Conservation (phyloP, 2,888 invertebrate genomes). For the Ariolimax columbianus region DNA sequence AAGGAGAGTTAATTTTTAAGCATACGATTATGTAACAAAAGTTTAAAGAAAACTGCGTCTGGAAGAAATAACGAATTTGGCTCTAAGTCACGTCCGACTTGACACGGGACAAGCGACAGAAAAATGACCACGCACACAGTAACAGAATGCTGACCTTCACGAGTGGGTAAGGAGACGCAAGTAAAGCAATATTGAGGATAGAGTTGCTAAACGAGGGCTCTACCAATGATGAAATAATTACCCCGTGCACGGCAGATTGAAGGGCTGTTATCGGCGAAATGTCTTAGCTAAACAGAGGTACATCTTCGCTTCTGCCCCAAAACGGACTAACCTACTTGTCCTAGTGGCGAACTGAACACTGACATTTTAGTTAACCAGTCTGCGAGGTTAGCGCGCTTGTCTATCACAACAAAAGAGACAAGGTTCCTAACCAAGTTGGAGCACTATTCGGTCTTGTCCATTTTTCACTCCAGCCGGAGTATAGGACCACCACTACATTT, state of each 20-base stretch:
- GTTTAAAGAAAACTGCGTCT: too few species aligned
- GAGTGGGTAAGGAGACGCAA: neutral
- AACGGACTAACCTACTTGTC: neutral
- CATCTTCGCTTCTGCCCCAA: neutral
- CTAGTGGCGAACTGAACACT: neutral
- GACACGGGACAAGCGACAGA: neutral
- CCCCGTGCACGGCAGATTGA: neutral
- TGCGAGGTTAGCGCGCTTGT: too few species aligned
- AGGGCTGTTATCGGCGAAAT: neutral
- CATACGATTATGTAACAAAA: too few species aligned
- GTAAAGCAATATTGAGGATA: neutral
- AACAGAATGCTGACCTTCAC: neutral
- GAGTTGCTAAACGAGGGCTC: neutral
- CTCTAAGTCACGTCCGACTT: too few species aligned
- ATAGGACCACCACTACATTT: too few species aligned
- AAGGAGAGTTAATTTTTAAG: too few species aligned
- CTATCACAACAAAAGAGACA: too few species aligned
- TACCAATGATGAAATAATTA: slow-evolving; percentile 31
- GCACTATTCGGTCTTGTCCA: too few species aligned
- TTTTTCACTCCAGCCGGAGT: too few species aligned
- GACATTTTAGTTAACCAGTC: neutral
- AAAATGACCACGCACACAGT: slow-evolving; percentile 18
- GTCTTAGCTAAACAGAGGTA: neutral
- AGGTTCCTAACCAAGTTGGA: too few species aligned
- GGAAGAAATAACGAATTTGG: too few species aligned